A percentile compares a stretch with the other conserved stretches of the same genome.
Conservation (phyloP, 2,797 vertebrate species). For the Microcaecilia unicolor region DNA sequence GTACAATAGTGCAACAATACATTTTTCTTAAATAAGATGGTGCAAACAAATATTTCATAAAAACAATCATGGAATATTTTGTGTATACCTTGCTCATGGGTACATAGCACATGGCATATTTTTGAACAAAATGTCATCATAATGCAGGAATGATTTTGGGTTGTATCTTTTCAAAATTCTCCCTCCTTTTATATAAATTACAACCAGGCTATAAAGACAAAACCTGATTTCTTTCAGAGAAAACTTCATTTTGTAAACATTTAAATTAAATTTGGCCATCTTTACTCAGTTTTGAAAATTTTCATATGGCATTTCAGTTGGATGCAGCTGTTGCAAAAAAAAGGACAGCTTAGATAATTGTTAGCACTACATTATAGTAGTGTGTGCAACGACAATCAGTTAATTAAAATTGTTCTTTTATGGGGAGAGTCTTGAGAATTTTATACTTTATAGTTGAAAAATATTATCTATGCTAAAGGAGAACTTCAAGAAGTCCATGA, state of each 20-base stretch:
- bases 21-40: no score
- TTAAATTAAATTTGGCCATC: constrained; percentile 49
- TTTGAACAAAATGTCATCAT: constrained; percentile 29
- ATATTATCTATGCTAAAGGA: constrained; percentile 30
- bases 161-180: constrained; percentile 30
- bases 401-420: constrained; percentile 44
- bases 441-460: no score
- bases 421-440: constrained; percentile 48
- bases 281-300: constrained; percentile 50
- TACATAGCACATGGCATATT: no score
- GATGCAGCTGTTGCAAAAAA: constrained; percentile 37
- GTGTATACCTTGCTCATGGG: no score
- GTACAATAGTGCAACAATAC: constrained; percentile 46
- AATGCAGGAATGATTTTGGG: constrained; percentile 43
- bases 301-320: constrained; percentile 31
- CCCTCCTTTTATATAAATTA: constrained; percentile 18
- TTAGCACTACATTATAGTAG: constrained; percentile 66
- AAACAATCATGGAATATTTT: constrained; percentile 42
- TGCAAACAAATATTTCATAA: constrained; percentile 43
- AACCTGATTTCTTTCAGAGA: constrained; percentile 24
- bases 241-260: constrained; percentile 25
- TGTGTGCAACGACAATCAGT: constrained; percentile 64
- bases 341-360: constrained; percentile 50
- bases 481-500: constrained; percentile 33
- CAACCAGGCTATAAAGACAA: constrained; percentile 15